Percentiles rank a stretch among this genome's conserved stretches.
These are phyloP conservation scores for Nerophis lumbriciformis DNA, from an alignment of 2,113 vertebrate genomes.

Conservation along the genomic window DNA sequence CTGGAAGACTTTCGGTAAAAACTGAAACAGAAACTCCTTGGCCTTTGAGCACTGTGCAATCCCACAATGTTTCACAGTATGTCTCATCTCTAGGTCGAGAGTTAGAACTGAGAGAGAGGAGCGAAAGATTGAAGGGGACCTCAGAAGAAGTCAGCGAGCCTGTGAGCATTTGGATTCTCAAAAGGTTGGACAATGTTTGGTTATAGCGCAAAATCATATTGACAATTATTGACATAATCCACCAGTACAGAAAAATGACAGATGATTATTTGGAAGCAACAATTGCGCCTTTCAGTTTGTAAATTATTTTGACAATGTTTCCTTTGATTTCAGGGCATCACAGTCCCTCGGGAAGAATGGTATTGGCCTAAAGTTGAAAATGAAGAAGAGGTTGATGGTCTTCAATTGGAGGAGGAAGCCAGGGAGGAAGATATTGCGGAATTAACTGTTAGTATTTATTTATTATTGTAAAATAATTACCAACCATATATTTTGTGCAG, in stretches of 20 bases:
- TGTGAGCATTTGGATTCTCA: constrained; percentile 90
- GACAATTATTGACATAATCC: neutral
- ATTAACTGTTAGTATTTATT: constrained; percentile 72
- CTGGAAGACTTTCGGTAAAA: constrained; percentile 85
- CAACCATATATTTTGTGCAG: too few species aligned
- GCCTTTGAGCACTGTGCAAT: neutral
- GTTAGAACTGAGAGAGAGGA: constrained; percentile 88
- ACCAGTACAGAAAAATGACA: neutral
- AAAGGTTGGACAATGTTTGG: constrained; percentile 71
- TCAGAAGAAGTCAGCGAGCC: constrained; percentile 84
- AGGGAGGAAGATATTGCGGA: constrained; percentile 57
- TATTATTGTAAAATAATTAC: neutral
- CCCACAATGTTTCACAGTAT: neutral
- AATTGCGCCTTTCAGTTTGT: constrained; percentile 11
- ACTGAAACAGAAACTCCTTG: neutral
- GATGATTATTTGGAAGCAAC: constrained; percentile 10
- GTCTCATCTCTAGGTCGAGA: constrained; percentile 70
- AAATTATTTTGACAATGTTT: neutral
- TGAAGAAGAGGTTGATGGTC: constrained; percentile 69
- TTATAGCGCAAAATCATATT: neutral
- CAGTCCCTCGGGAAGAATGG: constrained; percentile 82
- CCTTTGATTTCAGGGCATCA: constrained; percentile 70
- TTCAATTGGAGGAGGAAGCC: constrained; percentile 32
- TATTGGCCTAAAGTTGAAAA: constrained; percentile 79
- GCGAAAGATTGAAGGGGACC: constrained; percentile 83